A percentile compares a stretch with the other conserved stretches of the same genome.
phyloP scores from a whole-genome alignment of 2,888 invertebrate genomes.

The Patella pellucida region DNA sequence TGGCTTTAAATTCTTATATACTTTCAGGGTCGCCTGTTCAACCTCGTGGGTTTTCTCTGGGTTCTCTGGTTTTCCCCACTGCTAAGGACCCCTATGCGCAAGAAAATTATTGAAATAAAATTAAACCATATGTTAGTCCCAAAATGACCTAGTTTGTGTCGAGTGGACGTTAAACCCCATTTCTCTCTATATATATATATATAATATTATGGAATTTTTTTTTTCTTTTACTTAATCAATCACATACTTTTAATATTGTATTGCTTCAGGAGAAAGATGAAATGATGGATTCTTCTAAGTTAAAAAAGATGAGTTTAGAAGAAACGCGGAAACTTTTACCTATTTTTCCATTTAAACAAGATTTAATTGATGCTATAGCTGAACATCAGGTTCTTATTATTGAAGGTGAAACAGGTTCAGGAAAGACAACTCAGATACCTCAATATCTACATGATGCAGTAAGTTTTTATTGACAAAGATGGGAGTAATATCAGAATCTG shows the following conservation, averaged over 20 bases:
- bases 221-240: slow-evolving; percentile 15
- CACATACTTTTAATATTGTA: not conserved
- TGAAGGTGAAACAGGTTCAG: slow-evolving; percentile 84
- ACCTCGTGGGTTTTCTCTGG: no score
- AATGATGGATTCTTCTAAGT: slow-evolving; percentile 73
- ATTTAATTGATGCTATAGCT: slow-evolving; percentile 90
- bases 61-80: no score
- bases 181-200: no score
- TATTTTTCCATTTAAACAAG: slow-evolving; percentile 90
- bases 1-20: no score
- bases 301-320: slow-evolving; percentile 82
- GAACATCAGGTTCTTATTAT: slow-evolving; percentile 84
- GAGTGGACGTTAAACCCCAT: no score
- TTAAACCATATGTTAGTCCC: no score
- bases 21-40: no score
- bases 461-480: slow-evolving; percentile 43
- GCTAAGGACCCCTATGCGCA: no score
- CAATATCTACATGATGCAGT: slow-evolving; percentile 75
- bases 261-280: slow-evolving; percentile 36
- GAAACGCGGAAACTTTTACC: slow-evolving; percentile 94
- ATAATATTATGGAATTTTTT: slow-evolving; percentile 9
- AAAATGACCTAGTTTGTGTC: no score
- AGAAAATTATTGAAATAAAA: no score
- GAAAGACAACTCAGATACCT: slow-evolving; percentile 76
- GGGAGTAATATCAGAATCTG: no score